A percentile compares a stretch with the other conserved stretches of the same genome.
phyloP scores from a whole-genome alignment of 2,113 vertebrate species.

The Varanus komodoensis region DNA sequence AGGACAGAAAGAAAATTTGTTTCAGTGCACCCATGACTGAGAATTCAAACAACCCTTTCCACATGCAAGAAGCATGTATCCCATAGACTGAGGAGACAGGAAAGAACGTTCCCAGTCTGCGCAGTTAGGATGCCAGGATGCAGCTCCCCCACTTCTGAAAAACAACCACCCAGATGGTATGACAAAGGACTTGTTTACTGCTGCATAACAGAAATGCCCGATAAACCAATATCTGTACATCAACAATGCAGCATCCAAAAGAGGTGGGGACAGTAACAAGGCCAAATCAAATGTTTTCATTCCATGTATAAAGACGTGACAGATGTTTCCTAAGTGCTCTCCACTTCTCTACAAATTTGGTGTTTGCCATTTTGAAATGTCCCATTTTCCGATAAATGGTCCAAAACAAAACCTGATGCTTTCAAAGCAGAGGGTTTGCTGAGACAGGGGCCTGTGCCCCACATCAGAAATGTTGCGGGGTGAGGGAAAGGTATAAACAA shows the following conservation, averaged over 20 bases:
- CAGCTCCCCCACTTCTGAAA: neutral
- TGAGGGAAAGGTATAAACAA: neutral
- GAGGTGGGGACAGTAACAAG: neutral
- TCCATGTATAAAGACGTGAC: neutral
- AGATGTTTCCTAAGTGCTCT: constrained; percentile 11
- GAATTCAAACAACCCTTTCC: neutral
- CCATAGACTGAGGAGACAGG: neutral
- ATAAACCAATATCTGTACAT: neutral
- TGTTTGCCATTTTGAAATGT: constrained; percentile 21
- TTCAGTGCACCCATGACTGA: neutral
- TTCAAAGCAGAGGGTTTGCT: neutral
- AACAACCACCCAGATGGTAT: neutral
- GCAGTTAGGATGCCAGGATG: neutral
- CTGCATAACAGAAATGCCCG: neutral
- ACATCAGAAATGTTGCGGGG: neutral
- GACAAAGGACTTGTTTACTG: neutral
- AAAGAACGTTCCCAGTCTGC: neutral
- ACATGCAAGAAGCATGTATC: neutral
- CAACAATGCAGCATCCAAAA: neutral
- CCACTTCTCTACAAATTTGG: neutral
- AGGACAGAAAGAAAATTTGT: neutral
- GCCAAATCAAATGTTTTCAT: constrained; percentile 6
- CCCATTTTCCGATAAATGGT: constrained; percentile 6
- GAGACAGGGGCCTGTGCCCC: neutral
- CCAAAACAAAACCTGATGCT: neutral